Base-by-base conservation (phyloP, 2,797 vertebrate species). In the Amblyopsis hoosieri region DNA sequence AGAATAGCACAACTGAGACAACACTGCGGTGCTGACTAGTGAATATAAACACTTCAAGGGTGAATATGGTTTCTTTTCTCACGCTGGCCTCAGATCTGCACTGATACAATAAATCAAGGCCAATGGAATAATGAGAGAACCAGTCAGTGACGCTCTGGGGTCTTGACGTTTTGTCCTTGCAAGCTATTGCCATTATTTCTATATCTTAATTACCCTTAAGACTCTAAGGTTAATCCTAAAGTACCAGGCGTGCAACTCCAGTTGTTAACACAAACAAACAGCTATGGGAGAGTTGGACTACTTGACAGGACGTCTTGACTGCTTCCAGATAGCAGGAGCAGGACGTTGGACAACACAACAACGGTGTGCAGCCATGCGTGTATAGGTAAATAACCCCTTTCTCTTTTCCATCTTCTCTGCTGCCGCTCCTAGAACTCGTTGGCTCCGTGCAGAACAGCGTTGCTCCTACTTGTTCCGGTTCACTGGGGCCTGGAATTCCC, bases 401-500 rank as follows among this genome's bases (percentile, higher is more conserved):
- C 59, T 55, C 37, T 17, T 31, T 23, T 51, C 23, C 64, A 48
- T 9, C 47, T 66, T 42, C 31, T 23, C 12, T 3, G 29, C 9
- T 29, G 48, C 19, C 46, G 12, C 10, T 4, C 47, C 23, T 74
- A 46, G 63, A 68, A 60, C 75, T 80, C 60, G 67, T 17, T 63
- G 74, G 66, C 53, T 71, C 9, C 50, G 64, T n/a, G 55, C 69
- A 66, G 62, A 68, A 62, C 81, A 68, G 81, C 68, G 51, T 45
- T 85, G 85, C 83, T 89, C 85, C 85, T 58, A 73, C 86, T 86
- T 71, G 90, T 91, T 92, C 88, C 72, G 89, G 90, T 84, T 93
- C 89, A 90, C 62, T 78, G 76, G 80, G 19, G 69, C 69, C 82
- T 82, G 85, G 85, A 87, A 89, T 89, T 85, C 86, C 72, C 66